Evolutionary conservation across 2,888 invertebrate genomes (phyloP).

Genomic region (Chloromyia formosa): DNA sequence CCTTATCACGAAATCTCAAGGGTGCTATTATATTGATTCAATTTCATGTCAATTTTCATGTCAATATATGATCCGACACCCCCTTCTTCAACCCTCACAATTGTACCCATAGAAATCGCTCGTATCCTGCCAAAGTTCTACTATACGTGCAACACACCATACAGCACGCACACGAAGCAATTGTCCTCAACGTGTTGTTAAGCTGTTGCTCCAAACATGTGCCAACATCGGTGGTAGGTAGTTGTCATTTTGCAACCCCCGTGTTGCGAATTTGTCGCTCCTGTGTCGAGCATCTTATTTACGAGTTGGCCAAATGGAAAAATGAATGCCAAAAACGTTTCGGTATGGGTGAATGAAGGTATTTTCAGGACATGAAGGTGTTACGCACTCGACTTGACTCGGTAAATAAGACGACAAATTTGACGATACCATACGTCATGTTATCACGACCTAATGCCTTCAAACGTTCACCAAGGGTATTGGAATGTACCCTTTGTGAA

Average conservation of each 20-base stretch:
- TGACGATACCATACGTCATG: slow-evolving; percentile 35
- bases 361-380: slow-evolving; percentile 43
- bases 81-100: slow-evolving; percentile 39
- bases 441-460: slow-evolving; percentile 20
- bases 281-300: slow-evolving; percentile 43
- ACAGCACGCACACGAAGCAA: slow-evolving; percentile 19
- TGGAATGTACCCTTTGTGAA: background rate
- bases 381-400: slow-evolving; percentile 46
- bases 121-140: background rate
- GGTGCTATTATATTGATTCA: slow-evolving; percentile 65
- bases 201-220: slow-evolving; percentile 26
- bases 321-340: slow-evolving; percentile 24
- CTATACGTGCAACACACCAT: background rate
- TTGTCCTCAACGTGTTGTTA: slow-evolving; percentile 11
- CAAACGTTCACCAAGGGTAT: background rate
- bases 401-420: slow-evolving; percentile 47
- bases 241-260: too few relatives aligned
- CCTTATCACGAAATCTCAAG: slow-evolving; percentile 53
- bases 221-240: background rate
- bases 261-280: too few relatives aligned
- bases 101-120: background rate
- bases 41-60: slow-evolving; percentile 66
- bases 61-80: slow-evolving; percentile 59
- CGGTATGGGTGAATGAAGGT: slow-evolving; percentile 40
- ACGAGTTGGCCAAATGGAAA: slow-evolving; percentile 46